Evolutionary conservation across 2,888 invertebrate genomes (phyloP), one percentile per base, ranked within the genome.

Genomic region (Oasisia sp.): DNA sequence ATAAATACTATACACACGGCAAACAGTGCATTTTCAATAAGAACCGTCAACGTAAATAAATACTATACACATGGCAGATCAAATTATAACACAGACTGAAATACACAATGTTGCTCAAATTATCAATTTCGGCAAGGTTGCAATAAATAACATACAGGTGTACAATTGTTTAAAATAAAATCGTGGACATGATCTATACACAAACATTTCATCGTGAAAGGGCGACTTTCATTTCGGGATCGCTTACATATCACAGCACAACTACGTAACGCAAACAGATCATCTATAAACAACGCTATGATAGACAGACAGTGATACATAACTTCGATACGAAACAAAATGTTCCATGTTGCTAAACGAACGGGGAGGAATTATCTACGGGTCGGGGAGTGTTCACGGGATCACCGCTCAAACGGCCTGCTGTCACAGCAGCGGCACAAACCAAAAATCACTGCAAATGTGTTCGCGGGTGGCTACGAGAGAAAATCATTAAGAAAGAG

Each of bases 261-360:
- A 74, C 74, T 19, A 27, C 19, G 74, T 74, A 74, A 74, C 5
- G 27, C 74, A 74, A 74, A 74, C n/a, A 74, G 7, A 74, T 74
- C 74, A 27, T 5, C 74, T 74, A 27, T 4, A 74, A 74, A 74
- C 74, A 74, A 74, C 74, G 14, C 74, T 19, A 74, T 0, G 56
- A 38, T 38, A 38, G 38, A 38, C 27, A 74, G 19, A 27, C 74
- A 74, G 74, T 74, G 74, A 74, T 74, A 74, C 74, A 74, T 74
- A 74, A 74, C 74, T n/a, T 74, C 74, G 74, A 74, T 74, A 74
- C 74, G 74, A 74, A 74, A 74, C 74, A 74, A 27, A 74, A 74
- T 74, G 74, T 74, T 74, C 74, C 74, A 74, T 74, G 74, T 74
- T 74, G 74, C 14, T 74, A 74, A 74, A 74, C n/a, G 27, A 74